Conservation (phyloP, 2,797 vertebrate species). For the Tangara arthus region DNA sequence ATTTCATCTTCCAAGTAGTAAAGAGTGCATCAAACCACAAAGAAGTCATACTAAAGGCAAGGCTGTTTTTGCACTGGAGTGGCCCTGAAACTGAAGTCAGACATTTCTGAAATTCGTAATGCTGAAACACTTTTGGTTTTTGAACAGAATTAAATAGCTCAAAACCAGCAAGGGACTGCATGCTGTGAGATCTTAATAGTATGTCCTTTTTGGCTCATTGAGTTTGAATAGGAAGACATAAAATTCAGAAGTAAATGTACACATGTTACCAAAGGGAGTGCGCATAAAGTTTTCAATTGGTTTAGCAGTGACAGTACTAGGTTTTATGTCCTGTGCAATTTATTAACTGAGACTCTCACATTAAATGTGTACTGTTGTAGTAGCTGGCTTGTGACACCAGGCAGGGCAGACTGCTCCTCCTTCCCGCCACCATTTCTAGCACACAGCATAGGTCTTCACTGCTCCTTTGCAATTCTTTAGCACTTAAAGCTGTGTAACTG, state of each 20-base stretch:
- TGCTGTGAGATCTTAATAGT: slow-evolving; percentile 50
- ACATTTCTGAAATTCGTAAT: neutral
- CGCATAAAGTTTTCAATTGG: slow-evolving; percentile 18
- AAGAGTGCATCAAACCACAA: neutral
- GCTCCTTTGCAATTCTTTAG: neutral
- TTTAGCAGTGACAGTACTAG: neutral
- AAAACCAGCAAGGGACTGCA: slow-evolving; percentile 10
- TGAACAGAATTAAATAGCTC: slow-evolving; percentile 50
- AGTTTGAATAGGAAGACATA: slow-evolving; percentile 61
- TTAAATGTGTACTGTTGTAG: neutral
- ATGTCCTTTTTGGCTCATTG: slow-evolving; percentile 58
- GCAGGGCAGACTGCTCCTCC: neutral
- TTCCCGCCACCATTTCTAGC: neutral
- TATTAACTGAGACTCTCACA: slow-evolving; percentile 50
- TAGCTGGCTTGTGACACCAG: neutral
- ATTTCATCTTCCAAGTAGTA: neutral
- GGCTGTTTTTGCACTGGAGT: neutral
- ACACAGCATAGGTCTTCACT: neutral
- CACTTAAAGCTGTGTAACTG: neutral
- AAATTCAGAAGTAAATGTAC: slow-evolving; percentile 29
- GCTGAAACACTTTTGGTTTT: neutral
- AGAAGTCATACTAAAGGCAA: neutral
- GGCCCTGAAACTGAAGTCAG: neutral
- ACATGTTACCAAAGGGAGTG: neutral
- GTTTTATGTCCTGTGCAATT: slow-evolving; percentile 16